Percentiles rank a stretch among this genome's conserved stretches.
Conservation (phyloP, 2,797 vertebrate species). For the Peromyscus attwateri region DNA sequence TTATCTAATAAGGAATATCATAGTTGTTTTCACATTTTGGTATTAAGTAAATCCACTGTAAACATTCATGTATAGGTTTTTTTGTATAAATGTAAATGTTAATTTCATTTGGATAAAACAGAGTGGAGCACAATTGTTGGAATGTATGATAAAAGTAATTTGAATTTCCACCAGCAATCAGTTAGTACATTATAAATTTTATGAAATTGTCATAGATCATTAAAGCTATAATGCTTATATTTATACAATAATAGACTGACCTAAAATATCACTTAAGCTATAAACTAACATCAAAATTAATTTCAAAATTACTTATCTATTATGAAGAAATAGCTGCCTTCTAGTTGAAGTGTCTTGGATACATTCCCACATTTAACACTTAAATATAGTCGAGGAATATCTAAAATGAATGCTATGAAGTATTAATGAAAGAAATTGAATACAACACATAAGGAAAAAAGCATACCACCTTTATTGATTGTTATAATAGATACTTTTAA, state of each 20-base stretch:
- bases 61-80: background rate
- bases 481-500: background rate
- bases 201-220: background rate
- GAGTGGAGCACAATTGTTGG: background rate
- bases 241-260: background rate
- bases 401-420: background rate
- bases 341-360: background rate
- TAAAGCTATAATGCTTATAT: background rate
- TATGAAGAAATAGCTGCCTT: background rate
- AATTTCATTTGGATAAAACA: background rate
- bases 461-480: background rate
- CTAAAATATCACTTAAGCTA: constrained; percentile 8
- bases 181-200: background rate
- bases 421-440: background rate
- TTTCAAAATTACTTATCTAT: constrained; percentile 23
- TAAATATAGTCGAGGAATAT: background rate
- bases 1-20: background rate
- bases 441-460: background rate
- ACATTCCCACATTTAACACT: background rate
- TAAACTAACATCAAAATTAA: background rate
- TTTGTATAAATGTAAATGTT: background rate
- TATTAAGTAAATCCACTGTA: background rate
- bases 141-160: background rate
- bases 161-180: background rate
- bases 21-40: background rate